A percentile compares a stretch with the other conserved stretches of the same genome.
phyloP scores from a whole-genome alignment of 2,888 invertebrate genomes.

The Aethes cnicana region DNA sequence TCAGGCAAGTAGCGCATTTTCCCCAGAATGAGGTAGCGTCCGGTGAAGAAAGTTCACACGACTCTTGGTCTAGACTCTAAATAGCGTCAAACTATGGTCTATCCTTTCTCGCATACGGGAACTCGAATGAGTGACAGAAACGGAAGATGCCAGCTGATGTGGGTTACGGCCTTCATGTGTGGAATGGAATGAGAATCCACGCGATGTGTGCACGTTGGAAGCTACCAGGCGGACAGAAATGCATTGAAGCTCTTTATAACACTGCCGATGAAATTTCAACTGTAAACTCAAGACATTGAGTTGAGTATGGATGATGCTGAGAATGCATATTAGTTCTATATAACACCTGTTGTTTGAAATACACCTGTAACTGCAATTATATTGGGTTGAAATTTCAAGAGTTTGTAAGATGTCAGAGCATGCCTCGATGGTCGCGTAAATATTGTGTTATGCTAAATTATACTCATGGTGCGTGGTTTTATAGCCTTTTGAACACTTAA shows the following conservation, averaged over 20 bases:
- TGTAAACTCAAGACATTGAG: conserved; percentile 24
- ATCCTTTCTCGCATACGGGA: conserved; percentile 45
- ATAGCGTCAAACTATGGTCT: conserved; percentile 42
- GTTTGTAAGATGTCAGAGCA: no score
- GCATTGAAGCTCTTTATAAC: conserved; percentile 41
- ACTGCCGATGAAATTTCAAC: conserved; percentile 20
- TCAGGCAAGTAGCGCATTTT: conserved; percentile 8
- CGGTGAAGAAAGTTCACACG: conserved; percentile 63
- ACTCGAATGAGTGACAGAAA: conserved; percentile 50
- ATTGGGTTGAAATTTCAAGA: no score
- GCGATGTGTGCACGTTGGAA: conserved; percentile 64
- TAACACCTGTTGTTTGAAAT: neutral
- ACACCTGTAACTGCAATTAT: no score
- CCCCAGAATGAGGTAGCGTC: conserved; percentile 37
- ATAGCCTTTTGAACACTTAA: no score
- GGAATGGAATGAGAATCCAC: conserved; percentile 64
- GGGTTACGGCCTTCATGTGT: conserved; percentile 72
- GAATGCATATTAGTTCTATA: neutral
- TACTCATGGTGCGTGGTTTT: no score
- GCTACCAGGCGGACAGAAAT: conserved; percentile 68
- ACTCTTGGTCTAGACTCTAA: conserved; percentile 55
- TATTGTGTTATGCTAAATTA: no score
- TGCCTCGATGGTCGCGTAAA: no score
- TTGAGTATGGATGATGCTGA: conserved; percentile 29
- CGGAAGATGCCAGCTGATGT: conserved; percentile 50